Evolutionary conservation across 1,140 invertebrate genomes (phyloP), one percentile per base, ranked within the genome.

Genomic region (Meloidogyne chitwoodi): DNA sequence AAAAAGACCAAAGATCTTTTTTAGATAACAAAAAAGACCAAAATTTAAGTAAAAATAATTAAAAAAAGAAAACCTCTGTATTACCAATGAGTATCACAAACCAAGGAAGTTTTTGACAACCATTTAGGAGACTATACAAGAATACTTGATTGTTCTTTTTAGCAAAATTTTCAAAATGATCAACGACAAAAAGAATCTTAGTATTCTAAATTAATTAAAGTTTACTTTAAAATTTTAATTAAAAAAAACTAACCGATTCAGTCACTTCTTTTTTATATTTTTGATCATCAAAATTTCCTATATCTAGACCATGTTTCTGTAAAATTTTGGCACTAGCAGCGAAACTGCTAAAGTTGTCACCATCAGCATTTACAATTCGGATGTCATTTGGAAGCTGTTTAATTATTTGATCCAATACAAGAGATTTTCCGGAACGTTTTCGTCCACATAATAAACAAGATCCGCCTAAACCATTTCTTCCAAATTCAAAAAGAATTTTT

Each of bases 81-180:
- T 38, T 63, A 4, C 71, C 71, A 31, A 73, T 64, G 5, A 73
- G 71, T 64, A 63, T 22, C 10, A 73, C 71, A 73, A 73, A 73
- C 71, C 71, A 73, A 63, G 71, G 71, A 63, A 24, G 56, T 19
- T 29, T 73, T 73, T 73, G 22, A 31, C 71, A 63, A 34, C 71
- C 71, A 31, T 73, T 73, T 64, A 73, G 5, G 64, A 73, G 29
- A 34, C 71, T 73, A 64, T 73, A 73, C 27, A 73, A 64, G 22
- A 73, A 73, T 29, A 41, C 64, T 61, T 73, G 71, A 26, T 63
- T 38, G 16, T 65, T 61, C 64, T 73, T 73, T 34, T 34, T 26
- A 24, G 71, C 56, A 31, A 73, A 64, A 26, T 26, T 61, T 64
- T 73, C 71, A 27, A 73, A 61, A 31, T 73, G 71, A n/a, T 73